These are phyloP conservation scores for Drosophila dives DNA, from an alignment of 2,888 invertebrate genomes.

Conservation along the genomic window DNA sequence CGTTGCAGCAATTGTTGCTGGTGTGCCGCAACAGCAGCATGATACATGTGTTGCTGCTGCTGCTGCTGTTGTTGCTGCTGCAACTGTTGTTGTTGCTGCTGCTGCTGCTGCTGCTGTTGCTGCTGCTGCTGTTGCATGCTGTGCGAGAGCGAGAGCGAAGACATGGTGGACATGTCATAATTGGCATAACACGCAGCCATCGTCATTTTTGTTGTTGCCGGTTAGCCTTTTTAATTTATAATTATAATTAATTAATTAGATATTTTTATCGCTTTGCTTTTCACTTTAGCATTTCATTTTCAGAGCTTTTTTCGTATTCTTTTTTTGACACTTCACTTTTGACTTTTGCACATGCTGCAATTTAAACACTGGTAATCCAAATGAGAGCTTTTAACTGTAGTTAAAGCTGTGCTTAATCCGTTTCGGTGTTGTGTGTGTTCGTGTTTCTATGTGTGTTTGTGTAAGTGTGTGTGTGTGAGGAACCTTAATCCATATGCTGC, in stretches of 20 bases:
- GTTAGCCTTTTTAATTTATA: slow-evolving; percentile 14
- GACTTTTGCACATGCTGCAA: slow-evolving; percentile 31
- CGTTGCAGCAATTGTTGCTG: slow-evolving; percentile 69
- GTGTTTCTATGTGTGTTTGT: slow-evolving; percentile 12
- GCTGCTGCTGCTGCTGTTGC: slow-evolving; percentile 66
- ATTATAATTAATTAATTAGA: slow-evolving; percentile 7
- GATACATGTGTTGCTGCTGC: slow-evolving; percentile 67
- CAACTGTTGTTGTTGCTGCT: slow-evolving; percentile 55
- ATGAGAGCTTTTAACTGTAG: slow-evolving; percentile 60
- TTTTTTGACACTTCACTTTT: slow-evolving; percentile 50
- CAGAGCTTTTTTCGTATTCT: slow-evolving; percentile 37
- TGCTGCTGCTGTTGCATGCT: slow-evolving; percentile 78
- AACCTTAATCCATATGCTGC: slow-evolving; percentile 83
- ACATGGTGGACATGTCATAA: slow-evolving; percentile 83
- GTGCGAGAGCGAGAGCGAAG: slow-evolving; percentile 78
- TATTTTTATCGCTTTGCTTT: slow-evolving; percentile 9
- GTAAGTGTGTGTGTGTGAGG: slow-evolving; percentile 62
- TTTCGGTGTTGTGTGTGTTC: slow-evolving; percentile 42
- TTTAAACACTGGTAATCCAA: slow-evolving; percentile 85
- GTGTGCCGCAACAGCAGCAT: slow-evolving; percentile 68
- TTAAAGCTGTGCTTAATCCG: slow-evolving; percentile 76
- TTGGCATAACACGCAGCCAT: slow-evolving; percentile 85
- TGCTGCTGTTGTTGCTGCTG: slow-evolving; percentile 58
- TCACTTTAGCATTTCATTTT: slow-evolving; percentile 58
- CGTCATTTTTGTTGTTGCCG: slow-evolving; percentile 75